A percentile compares a stretch with the other conserved stretches of the same genome.
Evolutionary conservation across 2,888 invertebrate genomes (phyloP).

Genomic region (Nomada fabriciana): DNA sequence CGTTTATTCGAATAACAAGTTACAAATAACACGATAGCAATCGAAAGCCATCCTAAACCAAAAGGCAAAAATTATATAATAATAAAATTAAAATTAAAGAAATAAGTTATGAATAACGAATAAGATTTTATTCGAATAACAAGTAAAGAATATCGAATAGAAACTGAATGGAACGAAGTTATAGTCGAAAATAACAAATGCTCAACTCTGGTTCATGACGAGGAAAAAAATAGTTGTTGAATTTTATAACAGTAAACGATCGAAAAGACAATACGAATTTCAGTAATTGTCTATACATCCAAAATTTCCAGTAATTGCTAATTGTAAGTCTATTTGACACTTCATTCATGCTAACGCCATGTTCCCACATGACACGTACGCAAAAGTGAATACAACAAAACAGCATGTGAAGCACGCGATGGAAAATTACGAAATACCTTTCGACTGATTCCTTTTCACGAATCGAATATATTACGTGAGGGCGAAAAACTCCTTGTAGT

Average conservation of each 20-base stretch:
- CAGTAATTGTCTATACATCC: not conserved
- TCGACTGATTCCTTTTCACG: not conserved
- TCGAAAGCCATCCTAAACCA: too few relatives aligned
- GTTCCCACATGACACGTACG: constrained; percentile 41
- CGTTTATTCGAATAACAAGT: too few relatives aligned
- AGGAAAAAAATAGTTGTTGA: not conserved
- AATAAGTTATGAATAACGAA: too few relatives aligned
- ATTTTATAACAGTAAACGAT: not conserved
- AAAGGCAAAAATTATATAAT: too few relatives aligned
- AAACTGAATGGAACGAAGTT: too few relatives aligned
- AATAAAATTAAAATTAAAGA: too few relatives aligned
- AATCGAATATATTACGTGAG: not conserved
- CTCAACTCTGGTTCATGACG: too few relatives aligned
- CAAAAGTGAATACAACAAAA: constrained; percentile 9
- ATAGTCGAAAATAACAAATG: too few relatives aligned
- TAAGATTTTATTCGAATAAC: too few relatives aligned
- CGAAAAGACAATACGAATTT: not conserved
- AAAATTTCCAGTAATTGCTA: not conserved
- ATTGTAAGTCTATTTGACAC: constrained; percentile 1
- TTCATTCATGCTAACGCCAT: constrained; percentile 37
- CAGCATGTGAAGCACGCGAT: not conserved
- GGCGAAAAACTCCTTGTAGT: not conserved
- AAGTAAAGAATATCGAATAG: too few relatives aligned
- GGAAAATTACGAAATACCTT: not conserved
- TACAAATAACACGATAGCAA: too few relatives aligned